Conservation (phyloP, 2,888 invertebrate species). For the Baccha elongata region DNA sequence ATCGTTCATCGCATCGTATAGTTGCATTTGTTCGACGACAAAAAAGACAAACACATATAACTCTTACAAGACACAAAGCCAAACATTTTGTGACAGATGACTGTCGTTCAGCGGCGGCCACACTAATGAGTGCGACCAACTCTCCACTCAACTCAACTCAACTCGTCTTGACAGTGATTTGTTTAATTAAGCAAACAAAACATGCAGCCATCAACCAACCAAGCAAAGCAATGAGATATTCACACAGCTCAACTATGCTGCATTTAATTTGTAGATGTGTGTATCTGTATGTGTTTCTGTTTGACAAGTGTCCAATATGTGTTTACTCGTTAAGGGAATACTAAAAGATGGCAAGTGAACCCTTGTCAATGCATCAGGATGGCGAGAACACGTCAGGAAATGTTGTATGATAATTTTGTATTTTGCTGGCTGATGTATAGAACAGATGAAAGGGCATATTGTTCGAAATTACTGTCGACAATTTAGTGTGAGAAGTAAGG, state of each 20-base stretch:
- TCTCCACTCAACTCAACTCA: neutral
- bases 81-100: constrained; percentile 69
- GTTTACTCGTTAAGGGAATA: constrained; percentile 46
- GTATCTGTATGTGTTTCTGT: constrained; percentile 11
- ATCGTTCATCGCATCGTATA: neutral
- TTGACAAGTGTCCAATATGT: constrained; percentile 47
- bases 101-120: constrained; percentile 65
- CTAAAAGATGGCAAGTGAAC: constrained; percentile 32
- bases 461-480: neutral
- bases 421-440: neutral
- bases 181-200: constrained; percentile 71
- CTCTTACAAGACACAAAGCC: constrained; percentile 53
- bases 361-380: neutral
- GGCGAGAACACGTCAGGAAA: constrained; percentile 12
- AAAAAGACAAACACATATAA: constrained; percentile 52
- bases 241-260: neutral
- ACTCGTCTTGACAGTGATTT: constrained; percentile 55
- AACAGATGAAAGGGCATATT: neutral
- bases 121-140: constrained; percentile 63
- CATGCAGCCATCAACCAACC: constrained; percentile 29
- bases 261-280: neutral
- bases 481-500: neutral
- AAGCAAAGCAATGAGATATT: neutral
- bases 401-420: constrained; percentile 16
- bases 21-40: constrained; percentile 9